Evolutionary conservation across 2,113 vertebrate genomes (phyloP).

Genomic region (Gallinago undulata): DNA sequence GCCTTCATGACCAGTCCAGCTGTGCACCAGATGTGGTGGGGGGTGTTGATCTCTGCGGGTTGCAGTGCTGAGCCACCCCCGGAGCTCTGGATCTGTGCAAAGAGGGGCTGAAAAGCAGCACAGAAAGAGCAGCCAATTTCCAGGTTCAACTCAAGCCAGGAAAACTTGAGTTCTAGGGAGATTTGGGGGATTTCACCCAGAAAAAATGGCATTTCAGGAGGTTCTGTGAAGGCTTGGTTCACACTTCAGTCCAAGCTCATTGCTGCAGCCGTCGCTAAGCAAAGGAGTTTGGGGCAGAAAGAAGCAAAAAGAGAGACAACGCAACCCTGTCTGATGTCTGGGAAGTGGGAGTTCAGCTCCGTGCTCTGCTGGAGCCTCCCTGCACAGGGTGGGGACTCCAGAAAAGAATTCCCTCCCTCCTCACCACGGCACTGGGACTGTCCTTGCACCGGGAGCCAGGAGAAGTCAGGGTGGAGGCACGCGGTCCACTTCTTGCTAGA

Average conservation of each 20-base stretch:
- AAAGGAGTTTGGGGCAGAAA: neutral
- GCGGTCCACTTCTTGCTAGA: neutral
- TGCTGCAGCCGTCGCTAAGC: neutral
- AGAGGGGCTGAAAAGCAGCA: neutral
- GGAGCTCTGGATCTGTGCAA: fast-evolving
- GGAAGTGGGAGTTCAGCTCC: neutral
- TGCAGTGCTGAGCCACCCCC: neutral
- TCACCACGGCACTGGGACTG: neutral
- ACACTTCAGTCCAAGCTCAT: neutral
- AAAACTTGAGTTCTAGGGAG: neutral
- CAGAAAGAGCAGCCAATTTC: neutral
- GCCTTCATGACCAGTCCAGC: neutral
- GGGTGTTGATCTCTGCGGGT: neutral
- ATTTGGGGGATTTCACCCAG: neutral
- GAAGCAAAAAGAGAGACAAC: neutral
- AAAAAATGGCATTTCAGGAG: neutral
- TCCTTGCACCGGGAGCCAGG: neutral
- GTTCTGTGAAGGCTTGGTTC: neutral
- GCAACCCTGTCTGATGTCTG: neutral
- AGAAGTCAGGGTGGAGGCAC: neutral
- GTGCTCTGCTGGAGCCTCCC: neutral
- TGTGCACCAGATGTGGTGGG: neutral
- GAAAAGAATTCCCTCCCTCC: neutral
- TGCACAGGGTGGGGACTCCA: neutral
- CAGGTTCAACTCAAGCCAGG: neutral